Conservation (phyloP, 1,140 invertebrate species). For the Pseudoatta argentina region DNA sequence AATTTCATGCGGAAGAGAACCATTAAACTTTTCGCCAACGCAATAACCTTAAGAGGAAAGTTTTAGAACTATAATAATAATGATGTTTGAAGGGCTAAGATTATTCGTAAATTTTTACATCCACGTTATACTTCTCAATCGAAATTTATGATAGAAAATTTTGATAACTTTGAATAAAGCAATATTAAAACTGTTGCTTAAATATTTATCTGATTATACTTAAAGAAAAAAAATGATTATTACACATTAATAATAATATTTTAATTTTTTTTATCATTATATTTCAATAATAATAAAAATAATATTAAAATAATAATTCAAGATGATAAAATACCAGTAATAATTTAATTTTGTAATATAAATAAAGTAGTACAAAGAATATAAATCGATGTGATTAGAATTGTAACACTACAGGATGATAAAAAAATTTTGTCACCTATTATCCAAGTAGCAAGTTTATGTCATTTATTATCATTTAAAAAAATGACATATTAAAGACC, state of each 20-base stretch:
- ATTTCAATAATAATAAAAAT: neutral
- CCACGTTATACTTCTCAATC: neutral
- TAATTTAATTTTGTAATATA: neutral
- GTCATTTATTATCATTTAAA: no score
- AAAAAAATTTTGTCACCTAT: neutral
- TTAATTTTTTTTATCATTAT: neutral
- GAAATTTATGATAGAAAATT: neutral
- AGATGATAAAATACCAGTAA: neutral
- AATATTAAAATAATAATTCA: slow-evolving; percentile 5
- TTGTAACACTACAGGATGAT: neutral
- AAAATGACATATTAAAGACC: no score
- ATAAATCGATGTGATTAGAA: neutral
- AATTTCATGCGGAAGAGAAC: neutral
- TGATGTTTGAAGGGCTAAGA: neutral
- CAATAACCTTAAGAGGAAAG: slow-evolving; percentile 27
- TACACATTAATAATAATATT: neutral
- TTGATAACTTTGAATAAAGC: neutral
- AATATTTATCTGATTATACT: neutral
- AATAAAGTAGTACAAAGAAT: neutral
- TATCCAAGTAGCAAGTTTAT: no score
- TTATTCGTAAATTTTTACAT: slow-evolving; percentile 16
- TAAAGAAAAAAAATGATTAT: neutral
- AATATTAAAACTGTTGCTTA: neutral
- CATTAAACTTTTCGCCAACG: slow-evolving; percentile 27
- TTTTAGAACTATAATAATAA: slow-evolving; percentile 16